These are phyloP conservation scores for Pentamera pediparva DNA, from an alignment of 53 echinoderm and acorn worm species.

Conservation along the genomic window DNA sequence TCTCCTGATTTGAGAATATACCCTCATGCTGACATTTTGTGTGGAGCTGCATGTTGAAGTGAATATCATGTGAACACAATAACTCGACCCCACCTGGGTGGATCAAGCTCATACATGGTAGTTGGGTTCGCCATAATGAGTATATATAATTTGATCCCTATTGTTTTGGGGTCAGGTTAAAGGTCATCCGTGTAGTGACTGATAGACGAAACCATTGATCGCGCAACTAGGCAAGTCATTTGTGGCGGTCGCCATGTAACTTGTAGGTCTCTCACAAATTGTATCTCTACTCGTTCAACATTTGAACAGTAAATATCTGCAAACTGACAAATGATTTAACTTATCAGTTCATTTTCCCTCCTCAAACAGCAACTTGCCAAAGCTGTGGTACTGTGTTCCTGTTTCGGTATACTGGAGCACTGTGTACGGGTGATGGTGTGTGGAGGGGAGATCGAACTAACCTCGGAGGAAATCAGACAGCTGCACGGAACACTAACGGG, in stretches of 20 bases:
- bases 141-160: no score
- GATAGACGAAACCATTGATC: no score
- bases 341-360: neutral
- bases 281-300: neutral
- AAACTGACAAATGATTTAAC: neutral
- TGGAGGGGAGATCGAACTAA: slow-evolving; percentile 54
- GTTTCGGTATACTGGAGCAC: slow-evolving; percentile 74
- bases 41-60: no score
- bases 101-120: no score
- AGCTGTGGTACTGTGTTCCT: slow-evolving; percentile 59
- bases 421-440: slow-evolving; percentile 66
- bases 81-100: no score
- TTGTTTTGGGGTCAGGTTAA: no score
- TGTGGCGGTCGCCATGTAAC: neutral
- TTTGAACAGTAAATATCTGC: neutral
- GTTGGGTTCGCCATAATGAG: no score
- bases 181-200: no score
- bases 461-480: slow-evolving; percentile 34
- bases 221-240: no score
- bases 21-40: no score
- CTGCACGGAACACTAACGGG: slow-evolving; percentile 82
- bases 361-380: slow-evolving; percentile 58
- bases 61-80: no score
- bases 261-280: neutral
- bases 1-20: no score